Evolutionary conservation across 1,140 invertebrate species (phyloP), one percentile per base, ranked within the genome.

Genomic region (Solen grandis): DNA sequence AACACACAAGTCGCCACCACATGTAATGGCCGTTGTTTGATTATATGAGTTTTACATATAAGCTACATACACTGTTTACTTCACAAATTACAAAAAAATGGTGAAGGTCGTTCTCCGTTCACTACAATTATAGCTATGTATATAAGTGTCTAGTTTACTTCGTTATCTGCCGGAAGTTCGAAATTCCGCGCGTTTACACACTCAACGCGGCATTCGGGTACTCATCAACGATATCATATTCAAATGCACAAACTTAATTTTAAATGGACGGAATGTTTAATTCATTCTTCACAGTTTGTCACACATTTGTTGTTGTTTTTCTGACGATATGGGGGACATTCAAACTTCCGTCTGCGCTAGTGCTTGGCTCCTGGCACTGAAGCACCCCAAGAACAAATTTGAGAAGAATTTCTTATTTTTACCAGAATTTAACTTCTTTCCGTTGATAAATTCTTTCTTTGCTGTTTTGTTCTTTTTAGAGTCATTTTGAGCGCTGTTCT

Each of bases 311-410:
- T 46, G 41, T 46, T 19, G 19, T n/a, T n/a, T n/a, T n/a, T n/a
- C n/a, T n/a, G n/a, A n/a, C n/a, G n/a, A n/a, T n/a, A n/a, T n/a
- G n/a, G n/a, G n/a, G n/a, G 41, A 19, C 41, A 8, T 8, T 46
- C 19, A 46, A 10, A 19, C 36, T 54, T 74, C 16, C 50, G 60
- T 65, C 52, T 83, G 65, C 75, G 66, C 60, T 54, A 36, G 22
- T 22, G 46, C 33, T n/a, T 52, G 59, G 36, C 75, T 69, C 50
- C 29, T 55, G 3, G 5, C 63, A 66, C 75, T 78, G 38, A 78
- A 78, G 60, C 75, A 78, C 25, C 75, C 75, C 19, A 78, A 38
- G 25, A 78, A 60, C 25, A 78, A 68, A 16, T 60, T 55, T n/a
- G 62, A 55, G 5, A 68, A 78, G 1, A 59, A 38, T 29, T 50